Conservation (phyloP, 2,888 invertebrate genomes). For the Phasia obesa region DNA sequence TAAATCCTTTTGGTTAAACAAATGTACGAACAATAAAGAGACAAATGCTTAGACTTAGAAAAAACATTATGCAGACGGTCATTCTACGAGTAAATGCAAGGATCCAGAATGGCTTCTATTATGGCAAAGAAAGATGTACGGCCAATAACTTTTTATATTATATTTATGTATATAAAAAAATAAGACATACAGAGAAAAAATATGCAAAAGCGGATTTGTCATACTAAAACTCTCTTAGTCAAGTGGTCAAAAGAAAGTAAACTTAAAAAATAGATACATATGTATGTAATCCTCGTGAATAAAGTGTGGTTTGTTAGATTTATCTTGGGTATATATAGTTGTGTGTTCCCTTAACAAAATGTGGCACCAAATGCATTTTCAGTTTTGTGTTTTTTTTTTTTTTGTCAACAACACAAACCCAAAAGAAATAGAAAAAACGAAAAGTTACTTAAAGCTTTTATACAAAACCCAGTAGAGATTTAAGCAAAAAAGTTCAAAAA, state of each 20-base stretch:
- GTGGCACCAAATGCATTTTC: constrained; percentile 39
- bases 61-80: not conserved
- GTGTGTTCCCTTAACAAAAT: constrained; percentile 11
- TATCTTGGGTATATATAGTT: not conserved
- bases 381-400: not conserved
- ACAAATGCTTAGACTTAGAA: constrained; percentile 7
- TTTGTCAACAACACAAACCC: no score
- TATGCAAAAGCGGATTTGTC: constrained; percentile 54
- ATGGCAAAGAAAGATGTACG: constrained; percentile 16
- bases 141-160: constrained; percentile 15
- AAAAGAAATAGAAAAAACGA: not conserved
- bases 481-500: constrained; percentile 37
- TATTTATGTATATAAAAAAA: not conserved
- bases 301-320: constrained; percentile 45
- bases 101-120: not conserved
- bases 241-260: constrained; percentile 26
- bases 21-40: constrained; percentile 16
- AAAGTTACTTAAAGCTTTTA: constrained; percentile 1
- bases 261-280: constrained; percentile 18
- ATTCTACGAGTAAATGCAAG: not conserved
- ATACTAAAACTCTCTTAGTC: constrained; percentile 21
- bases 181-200: not conserved
- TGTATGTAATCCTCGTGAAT: constrained; percentile 24
- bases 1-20: constrained; percentile 6
- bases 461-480: constrained; percentile 20